A percentile compares a stretch with the other conserved stretches of the same genome.
These are phyloP conservation scores for Lytechinus variegatus DNA, from an alignment of 35 echinoderm and acorn worm species.

Conservation along the genomic window DNA sequence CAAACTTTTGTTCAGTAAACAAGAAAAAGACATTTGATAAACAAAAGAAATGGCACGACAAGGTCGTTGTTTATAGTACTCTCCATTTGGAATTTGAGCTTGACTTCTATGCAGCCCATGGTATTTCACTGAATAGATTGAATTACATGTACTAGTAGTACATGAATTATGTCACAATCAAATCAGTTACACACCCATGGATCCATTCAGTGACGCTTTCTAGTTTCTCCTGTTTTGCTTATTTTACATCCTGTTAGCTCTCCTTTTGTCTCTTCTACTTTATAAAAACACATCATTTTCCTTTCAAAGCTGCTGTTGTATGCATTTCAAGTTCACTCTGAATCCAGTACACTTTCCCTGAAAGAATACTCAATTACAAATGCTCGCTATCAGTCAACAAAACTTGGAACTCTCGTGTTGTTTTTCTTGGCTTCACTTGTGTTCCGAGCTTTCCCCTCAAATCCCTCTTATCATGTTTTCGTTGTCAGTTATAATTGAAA, in stretches of 20 bases:
- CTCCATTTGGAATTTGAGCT: too few relatives aligned
- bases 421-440: background rate
- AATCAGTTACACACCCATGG: background rate
- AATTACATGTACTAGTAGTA: background rate
- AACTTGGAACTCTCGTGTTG: background rate
- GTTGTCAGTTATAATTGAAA: too few relatives aligned
- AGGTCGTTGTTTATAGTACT: too few relatives aligned
- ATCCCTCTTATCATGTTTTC: too few relatives aligned
- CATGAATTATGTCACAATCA: background rate
- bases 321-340: background rate
- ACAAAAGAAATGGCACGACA: too few relatives aligned
- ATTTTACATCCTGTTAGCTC: background rate
- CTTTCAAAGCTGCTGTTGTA: background rate
- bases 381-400: background rate
- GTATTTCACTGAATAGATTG: background rate
- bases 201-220: background rate
- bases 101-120: background rate
- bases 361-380: constrained; percentile 5
- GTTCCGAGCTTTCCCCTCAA: too few relatives aligned
- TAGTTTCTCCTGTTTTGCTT: background rate
- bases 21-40: too few relatives aligned
- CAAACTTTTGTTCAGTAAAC: too few relatives aligned
- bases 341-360: constrained; percentile 10
- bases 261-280: background rate
- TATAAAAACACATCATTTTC: background rate